These are phyloP conservation scores for Oryctes rhinoceros DNA, from an alignment of 1,140 invertebrate species.

Conservation along the genomic window DNA sequence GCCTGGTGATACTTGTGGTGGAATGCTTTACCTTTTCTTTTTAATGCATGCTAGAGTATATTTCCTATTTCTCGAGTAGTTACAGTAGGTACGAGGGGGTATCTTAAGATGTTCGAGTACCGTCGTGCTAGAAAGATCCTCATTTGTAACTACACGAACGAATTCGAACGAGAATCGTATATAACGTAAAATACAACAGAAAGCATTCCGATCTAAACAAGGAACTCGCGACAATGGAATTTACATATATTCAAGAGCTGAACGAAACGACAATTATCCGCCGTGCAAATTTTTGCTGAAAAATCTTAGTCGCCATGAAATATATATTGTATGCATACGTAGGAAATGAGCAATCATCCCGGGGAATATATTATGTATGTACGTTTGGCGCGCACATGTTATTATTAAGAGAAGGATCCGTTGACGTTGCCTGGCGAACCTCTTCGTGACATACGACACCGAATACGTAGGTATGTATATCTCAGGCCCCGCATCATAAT, in stretches of 20 bases:
- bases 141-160: too few relatives aligned
- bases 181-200: too few relatives aligned
- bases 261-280: not conserved
- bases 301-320: not conserved
- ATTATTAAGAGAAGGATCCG: not conserved
- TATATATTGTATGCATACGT: not conserved
- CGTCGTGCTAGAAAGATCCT: too few relatives aligned
- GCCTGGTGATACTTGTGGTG: too few relatives aligned
- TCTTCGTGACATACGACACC: constrained; percentile 28
- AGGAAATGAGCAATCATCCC: constrained; percentile 27
- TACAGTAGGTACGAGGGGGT: too few relatives aligned
- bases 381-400: constrained; percentile 26
- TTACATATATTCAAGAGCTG: not conserved
- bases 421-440: not conserved
- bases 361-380: not conserved
- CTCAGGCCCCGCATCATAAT: constrained; percentile 12
- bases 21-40: too few relatives aligned
- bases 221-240: not conserved
- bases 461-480: constrained; percentile 36
- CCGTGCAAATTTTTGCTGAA: not conserved
- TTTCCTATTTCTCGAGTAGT: too few relatives aligned
- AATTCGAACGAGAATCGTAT: too few relatives aligned
- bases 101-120: too few relatives aligned
- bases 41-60: too few relatives aligned
- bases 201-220: too few relatives aligned